Evolutionary conservation across 2,888 invertebrate species (phyloP).

Genomic region (Rhamnusium bicolor): DNA sequence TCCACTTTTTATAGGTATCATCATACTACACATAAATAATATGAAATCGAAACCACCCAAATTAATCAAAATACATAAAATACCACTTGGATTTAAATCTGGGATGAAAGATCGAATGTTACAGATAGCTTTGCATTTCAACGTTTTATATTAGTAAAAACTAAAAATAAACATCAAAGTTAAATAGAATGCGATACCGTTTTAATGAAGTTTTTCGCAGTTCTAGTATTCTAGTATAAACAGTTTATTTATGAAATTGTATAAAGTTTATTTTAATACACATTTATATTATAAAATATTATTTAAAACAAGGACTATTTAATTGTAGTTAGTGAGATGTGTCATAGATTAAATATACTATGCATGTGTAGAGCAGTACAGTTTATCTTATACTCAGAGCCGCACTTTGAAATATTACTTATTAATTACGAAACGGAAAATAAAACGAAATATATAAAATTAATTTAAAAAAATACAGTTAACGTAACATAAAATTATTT

Average conservation of each 20-base stretch:
- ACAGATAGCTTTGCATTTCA: constrained; percentile 1
- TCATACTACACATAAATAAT: not conserved
- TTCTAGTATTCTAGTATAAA: constrained; percentile 25
- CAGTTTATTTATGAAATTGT: not conserved
- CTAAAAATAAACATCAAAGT: constrained; percentile 35
- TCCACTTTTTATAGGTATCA: not conserved
- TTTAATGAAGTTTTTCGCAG: constrained; percentile 29
- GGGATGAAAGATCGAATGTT: not conserved
- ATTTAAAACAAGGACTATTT: not conserved
- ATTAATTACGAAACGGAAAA: too few species aligned
- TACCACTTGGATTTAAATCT: not conserved
- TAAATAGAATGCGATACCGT: constrained; percentile 1
- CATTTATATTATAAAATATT: not conserved
- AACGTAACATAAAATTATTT: too few species aligned
- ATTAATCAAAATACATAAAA: not conserved
- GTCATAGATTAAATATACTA: too few species aligned
- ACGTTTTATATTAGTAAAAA: constrained; percentile 23
- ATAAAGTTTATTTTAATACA: not conserved
- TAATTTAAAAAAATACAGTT: too few species aligned
- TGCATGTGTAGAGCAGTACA: too few species aligned
- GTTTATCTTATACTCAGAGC: too few species aligned
- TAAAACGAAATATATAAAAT: too few species aligned
- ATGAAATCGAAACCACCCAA: not conserved
- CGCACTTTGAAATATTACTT: too few species aligned
- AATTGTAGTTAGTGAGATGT: too few species aligned